Conservation (phyloP, 2,888 invertebrate species). For the Coenonympha glycerion region DNA sequence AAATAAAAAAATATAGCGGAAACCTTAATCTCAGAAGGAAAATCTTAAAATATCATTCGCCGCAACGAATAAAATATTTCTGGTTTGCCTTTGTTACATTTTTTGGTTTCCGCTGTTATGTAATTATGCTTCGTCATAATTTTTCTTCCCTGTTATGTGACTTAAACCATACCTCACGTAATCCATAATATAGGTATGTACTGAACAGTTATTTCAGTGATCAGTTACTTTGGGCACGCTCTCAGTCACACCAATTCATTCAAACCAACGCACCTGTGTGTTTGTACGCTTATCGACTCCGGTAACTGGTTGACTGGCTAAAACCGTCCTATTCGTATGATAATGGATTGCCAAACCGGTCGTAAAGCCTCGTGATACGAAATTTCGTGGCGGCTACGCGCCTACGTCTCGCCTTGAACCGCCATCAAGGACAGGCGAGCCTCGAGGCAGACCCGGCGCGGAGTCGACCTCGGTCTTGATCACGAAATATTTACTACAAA, state of each 20-base stretch:
- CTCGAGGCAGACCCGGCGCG: constrained; percentile 29
- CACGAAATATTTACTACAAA: constrained; percentile 21
- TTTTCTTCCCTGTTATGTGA: no score
- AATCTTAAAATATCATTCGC: no score
- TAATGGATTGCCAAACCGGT: constrained; percentile 52
- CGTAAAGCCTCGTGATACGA: constrained; percentile 45
- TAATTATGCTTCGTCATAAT: no score
- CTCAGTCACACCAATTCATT: constrained; percentile 19
- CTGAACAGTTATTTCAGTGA: constrained; percentile 19
- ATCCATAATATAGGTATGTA: no score
- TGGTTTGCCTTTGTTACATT: no score
- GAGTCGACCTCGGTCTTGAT: constrained; percentile 24
- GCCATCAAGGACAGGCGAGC: constrained; percentile 36
- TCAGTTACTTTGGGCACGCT: constrained; percentile 18
- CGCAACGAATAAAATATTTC: no score
- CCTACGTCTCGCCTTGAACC: constrained; percentile 40
- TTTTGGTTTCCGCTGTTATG: no score
- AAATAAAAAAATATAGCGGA: no score
- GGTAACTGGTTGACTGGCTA: constrained; percentile 44
- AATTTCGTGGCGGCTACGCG: constrained; percentile 37
- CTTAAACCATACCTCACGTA: no score
- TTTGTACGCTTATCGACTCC: constrained; percentile 29
- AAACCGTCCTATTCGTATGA: constrained; percentile 62
- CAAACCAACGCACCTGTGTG: constrained; percentile 26
- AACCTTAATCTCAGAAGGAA: no score